A percentile compares a stretch with the other conserved stretches of the same genome.
Conservation (phyloP, 2,888 invertebrate species). For the Phorcus lineatus region DNA sequence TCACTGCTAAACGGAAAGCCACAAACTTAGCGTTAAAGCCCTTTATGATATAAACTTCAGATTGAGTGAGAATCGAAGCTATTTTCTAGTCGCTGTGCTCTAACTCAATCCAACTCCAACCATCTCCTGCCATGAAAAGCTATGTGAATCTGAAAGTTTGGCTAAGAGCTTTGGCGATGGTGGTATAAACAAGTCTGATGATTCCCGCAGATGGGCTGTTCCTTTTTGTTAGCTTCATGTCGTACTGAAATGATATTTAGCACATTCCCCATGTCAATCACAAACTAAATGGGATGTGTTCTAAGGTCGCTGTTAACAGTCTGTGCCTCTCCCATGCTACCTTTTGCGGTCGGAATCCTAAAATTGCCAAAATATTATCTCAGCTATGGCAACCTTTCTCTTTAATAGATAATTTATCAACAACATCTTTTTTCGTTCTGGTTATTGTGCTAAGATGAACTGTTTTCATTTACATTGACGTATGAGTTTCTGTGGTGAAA, state of each 20-base stretch:
- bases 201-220: neutral
- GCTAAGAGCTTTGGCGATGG: neutral
- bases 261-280: neutral
- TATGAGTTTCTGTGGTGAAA: too few relatives aligned
- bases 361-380: slow-evolving; percentile 10
- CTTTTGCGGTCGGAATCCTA: neutral
- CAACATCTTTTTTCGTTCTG: too few relatives aligned
- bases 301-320: neutral
- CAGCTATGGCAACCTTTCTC: neutral
- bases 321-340: neutral
- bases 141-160: slow-evolving; percentile 1
- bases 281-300: neutral
- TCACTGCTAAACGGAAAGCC: neutral
- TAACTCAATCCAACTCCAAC: neutral
- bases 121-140: neutral
- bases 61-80: slow-evolving; percentile 3
- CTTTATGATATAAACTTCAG: neutral
- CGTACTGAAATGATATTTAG: slow-evolving; percentile 4
- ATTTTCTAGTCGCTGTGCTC: neutral
- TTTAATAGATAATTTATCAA: too few relatives aligned
- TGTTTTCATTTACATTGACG: too few relatives aligned
- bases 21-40: neutral
- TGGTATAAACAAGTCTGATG: slow-evolving; percentile 3
- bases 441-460: too few relatives aligned
- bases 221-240: neutral